phyloP scores from a whole-genome alignment of 2,113 vertebrate genomes.

The Erythrolamprus reginae region DNA sequence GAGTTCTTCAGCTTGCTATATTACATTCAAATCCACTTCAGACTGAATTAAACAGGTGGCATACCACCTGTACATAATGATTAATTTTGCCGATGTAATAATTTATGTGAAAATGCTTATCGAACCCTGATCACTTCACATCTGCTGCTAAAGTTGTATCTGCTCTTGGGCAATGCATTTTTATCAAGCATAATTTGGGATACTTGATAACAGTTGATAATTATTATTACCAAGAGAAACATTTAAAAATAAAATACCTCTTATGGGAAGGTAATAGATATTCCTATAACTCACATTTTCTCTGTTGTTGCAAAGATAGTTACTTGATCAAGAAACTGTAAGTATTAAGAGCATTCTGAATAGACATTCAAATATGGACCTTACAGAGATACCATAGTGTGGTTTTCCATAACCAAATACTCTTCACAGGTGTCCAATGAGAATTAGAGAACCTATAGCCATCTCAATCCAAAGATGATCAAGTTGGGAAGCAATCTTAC shows the following conservation, averaged over 20 bases:
- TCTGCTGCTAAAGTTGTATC: constrained; percentile 55
- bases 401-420: background rate
- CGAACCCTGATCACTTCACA: constrained; percentile 57
- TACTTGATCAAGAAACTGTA: background rate
- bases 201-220: constrained; percentile 31
- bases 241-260: constrained; percentile 8
- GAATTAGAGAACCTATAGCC: background rate
- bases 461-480: background rate
- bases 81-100: constrained; percentile 63
- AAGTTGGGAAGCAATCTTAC: background rate
- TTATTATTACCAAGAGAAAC: constrained; percentile 28
- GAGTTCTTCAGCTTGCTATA: constrained; percentile 45
- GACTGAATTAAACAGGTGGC: constrained; percentile 67
- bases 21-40: constrained; percentile 63
- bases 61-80: constrained; percentile 65
- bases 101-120: constrained; percentile 66
- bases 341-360: background rate
- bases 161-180: constrained; percentile 32
- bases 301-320: background rate
- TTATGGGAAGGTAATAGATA: background rate
- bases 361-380: background rate
- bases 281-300: background rate
- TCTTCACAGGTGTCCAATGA: background rate
- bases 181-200: constrained; percentile 19
- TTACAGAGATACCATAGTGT: background rate